Percentiles rank a stretch among this genome's conserved stretches.
Conservation (phyloP, 53 echinoderm and acorn worm species). For the Crossaster papposus region DNA sequence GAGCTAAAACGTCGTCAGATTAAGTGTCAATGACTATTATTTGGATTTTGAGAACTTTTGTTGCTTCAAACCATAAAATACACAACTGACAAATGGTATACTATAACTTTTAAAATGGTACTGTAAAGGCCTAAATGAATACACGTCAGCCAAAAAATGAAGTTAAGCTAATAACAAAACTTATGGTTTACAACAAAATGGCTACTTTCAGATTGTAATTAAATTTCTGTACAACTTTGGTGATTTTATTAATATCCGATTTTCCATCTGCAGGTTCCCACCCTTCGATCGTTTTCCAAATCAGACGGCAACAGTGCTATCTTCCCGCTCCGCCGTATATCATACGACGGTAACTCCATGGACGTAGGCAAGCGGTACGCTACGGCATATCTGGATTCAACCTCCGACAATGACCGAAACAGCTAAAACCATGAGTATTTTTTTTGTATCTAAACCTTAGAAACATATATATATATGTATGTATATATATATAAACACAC, state of each 20-base stretch:
- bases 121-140: too few relatives aligned
- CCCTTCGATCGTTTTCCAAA: conserved; percentile 64
- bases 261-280: conserved; percentile 45
- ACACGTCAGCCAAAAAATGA: too few relatives aligned
- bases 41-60: too few relatives aligned
- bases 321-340: conserved; percentile 61
- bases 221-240: not conserved
- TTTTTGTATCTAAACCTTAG: conserved; percentile 18
- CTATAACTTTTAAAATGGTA: too few relatives aligned
- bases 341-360: conserved; percentile 57
- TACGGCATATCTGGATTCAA: conserved; percentile 48
- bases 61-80: too few relatives aligned
- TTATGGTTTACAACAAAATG: not conserved
- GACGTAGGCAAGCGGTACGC: conserved; percentile 53
- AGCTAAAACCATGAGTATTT: conserved; percentile 42
- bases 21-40: too few relatives aligned
- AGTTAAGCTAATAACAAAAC: too few relatives aligned
- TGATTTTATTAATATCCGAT: not conserved
- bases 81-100: too few relatives aligned
- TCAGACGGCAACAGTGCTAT: conserved; percentile 66
- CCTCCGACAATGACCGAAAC: conserved; percentile 42
- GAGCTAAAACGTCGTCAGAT: too few relatives aligned
- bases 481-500: too few relatives aligned
- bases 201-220: too few relatives aligned
- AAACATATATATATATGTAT: not conserved